Evolutionary conservation across 2,888 invertebrate genomes (phyloP).

Genomic region (Esperia sulphurella): DNA sequence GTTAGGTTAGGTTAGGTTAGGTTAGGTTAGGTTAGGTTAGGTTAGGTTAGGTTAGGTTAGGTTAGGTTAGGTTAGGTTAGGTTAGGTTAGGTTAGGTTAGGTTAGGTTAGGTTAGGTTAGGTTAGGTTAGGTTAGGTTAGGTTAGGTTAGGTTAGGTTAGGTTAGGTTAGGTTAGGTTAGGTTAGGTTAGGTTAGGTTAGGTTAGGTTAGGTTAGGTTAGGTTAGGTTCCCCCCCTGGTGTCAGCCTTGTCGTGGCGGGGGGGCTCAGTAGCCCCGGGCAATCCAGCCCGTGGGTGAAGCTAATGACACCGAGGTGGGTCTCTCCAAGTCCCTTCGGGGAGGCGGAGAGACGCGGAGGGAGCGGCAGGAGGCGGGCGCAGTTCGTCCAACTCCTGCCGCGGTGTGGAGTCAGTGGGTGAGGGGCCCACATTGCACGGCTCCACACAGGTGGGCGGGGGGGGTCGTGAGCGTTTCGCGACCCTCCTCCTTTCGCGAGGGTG

Average conservation of each 20-base stretch:
- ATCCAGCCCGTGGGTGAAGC: no score
- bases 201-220: constrained; percentile 14
- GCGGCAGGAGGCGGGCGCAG: no score
- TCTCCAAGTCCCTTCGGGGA: no score
- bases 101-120: constrained; percentile 18
- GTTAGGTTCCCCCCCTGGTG: constrained; percentile 12
- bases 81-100: constrained; percentile 13
- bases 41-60: constrained; percentile 16
- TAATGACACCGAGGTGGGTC: no score
- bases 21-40: constrained; percentile 16
- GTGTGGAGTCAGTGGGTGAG: no score
- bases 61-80: constrained; percentile 16
- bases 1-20: constrained; percentile 16
- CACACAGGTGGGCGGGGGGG: no score
- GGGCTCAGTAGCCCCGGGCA: constrained; percentile 7
- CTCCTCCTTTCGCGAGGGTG: no score
- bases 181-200: constrained; percentile 14
- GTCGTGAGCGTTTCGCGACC: no score
- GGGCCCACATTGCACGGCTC: no score
- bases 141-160: constrained; percentile 11
- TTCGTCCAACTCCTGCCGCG: no score
- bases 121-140: constrained; percentile 11
- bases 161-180: constrained; percentile 16
- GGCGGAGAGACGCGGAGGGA: no score
- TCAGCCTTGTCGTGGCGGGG: constrained; percentile 2